Evolutionary conservation across 2,113 vertebrate genomes (phyloP).

Genomic region (Sorex fumeus): DNA sequence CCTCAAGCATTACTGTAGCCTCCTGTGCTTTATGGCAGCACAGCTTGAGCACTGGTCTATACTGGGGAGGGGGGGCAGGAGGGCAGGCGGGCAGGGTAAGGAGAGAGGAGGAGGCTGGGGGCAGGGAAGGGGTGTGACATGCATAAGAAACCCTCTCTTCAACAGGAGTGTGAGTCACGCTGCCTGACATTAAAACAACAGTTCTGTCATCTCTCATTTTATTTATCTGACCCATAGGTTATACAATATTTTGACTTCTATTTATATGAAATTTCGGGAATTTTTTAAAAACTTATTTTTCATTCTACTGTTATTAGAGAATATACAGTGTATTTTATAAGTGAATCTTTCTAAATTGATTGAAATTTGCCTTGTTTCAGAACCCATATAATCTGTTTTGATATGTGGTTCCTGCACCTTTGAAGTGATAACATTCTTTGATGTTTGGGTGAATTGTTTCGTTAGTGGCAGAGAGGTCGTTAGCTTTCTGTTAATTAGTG

Average conservation of each 20-base stretch:
- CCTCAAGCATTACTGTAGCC: no score
- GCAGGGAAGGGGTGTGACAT: no score
- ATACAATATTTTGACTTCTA: neutral
- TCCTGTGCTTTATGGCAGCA: no score
- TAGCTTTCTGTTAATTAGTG: no score
- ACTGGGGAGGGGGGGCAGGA: no score
- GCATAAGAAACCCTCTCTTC: no score
- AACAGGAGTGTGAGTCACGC: no score
- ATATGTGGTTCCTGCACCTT: neutral
- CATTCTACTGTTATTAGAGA: neutral
- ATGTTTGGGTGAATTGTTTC: neutral
- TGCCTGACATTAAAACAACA: no score
- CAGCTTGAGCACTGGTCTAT: no score
- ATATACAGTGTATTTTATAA: neutral
- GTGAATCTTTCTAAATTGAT: constrained; percentile 16
- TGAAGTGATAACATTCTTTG: neutral
- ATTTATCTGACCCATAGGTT: neutral
- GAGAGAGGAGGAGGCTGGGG: no score
- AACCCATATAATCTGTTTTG: neutral
- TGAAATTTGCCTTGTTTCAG: constrained; percentile 22
- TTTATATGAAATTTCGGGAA: neutral
- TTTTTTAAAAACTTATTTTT: neutral
- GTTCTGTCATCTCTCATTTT: neutral
- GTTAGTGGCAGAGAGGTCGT: neutral
- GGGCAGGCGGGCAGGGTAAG: no score